phyloP scores from a whole-genome alignment of 2,797 vertebrate genomes.

The Prionace glauca region DNA sequence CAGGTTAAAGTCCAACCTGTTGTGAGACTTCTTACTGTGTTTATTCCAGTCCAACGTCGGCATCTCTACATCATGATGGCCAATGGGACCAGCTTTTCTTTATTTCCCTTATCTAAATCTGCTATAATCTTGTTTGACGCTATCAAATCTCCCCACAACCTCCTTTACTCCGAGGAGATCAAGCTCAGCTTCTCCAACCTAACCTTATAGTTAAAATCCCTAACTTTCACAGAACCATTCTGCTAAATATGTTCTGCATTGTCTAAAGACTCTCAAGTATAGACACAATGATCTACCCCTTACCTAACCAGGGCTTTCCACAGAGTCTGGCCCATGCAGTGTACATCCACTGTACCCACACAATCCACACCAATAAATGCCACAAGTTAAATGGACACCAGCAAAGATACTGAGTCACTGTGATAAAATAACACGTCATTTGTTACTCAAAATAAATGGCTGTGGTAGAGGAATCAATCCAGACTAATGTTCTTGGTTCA shows the following conservation, averaged over 20 bases:
- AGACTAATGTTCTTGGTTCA: too few relatives aligned
- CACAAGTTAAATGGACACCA: not conserved
- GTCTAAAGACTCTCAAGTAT: not conserved
- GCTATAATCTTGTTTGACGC: not conserved
- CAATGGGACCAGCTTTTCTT: too few relatives aligned
- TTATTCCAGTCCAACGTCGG: too few relatives aligned
- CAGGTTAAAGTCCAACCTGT: too few relatives aligned
- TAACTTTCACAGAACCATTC: not conserved
- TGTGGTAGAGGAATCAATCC: too few relatives aligned
- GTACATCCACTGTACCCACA: not conserved
- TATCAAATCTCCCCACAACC: not conserved
- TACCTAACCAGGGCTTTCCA: not conserved
- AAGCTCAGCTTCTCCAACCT: not conserved
- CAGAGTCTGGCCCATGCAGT: not conserved
- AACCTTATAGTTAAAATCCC: not conserved
- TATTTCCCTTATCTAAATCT: not conserved
- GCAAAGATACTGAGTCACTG: not conserved
- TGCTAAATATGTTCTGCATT: not conserved
- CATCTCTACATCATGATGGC: too few relatives aligned
- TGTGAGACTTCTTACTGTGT: too few relatives aligned
- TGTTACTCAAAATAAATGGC: too few relatives aligned
- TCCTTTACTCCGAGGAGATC: not conserved
- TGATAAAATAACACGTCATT: not conserved
- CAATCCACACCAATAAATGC: too few relatives aligned
- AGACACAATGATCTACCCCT: not conserved